A percentile compares a stretch with the other conserved stretches of the same genome.
Evolutionary conservation across 2,797 vertebrate species (phyloP).

Genomic region (Malurus splendens): DNA sequence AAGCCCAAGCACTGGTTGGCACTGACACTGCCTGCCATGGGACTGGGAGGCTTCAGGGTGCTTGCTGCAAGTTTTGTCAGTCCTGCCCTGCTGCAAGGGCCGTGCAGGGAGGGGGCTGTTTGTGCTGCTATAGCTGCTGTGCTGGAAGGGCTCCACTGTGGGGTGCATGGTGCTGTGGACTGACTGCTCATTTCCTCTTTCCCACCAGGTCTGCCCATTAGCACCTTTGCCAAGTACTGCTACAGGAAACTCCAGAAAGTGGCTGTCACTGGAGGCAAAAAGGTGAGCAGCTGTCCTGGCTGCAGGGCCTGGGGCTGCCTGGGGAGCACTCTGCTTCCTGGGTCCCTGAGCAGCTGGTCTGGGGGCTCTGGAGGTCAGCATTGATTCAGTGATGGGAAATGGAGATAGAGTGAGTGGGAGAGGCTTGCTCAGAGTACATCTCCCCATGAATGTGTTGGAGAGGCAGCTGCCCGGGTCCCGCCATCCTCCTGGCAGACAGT

Average conservation of each 20-base stretch:
- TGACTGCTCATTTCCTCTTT: background rate
- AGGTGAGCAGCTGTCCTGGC: constrained; percentile 67
- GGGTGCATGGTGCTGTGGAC: rapidly evolving
- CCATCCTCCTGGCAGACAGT: background rate
- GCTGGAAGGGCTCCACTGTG: background rate
- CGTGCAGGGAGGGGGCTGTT: background rate
- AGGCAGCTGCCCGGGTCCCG: background rate
- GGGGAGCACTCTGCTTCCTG: rapidly evolving
- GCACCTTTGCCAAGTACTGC: constrained; percentile 88
- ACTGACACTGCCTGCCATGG: rapidly evolving
- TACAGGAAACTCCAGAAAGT: constrained; percentile 88
- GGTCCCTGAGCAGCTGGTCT: background rate
- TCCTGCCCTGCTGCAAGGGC: background rate
- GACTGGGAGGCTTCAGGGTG: rapidly evolving
- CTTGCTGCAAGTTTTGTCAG: rapidly evolving
- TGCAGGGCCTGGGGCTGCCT: background rate
- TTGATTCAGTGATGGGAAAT: background rate
- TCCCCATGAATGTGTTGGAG: rapidly evolving
- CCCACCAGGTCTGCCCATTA: constrained; percentile 80
- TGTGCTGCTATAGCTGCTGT: background rate
- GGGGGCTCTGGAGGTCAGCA: rapidly evolving
- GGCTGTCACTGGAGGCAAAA: constrained; percentile 86
- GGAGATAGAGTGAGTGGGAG: rapidly evolving
- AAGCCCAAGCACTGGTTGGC: background rate
- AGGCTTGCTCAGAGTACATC: background rate